Base-by-base conservation (phyloP, 30 jellyfish, hydroid and myxozoan genomes). In the Clytia hemisphaerica region DNA sequence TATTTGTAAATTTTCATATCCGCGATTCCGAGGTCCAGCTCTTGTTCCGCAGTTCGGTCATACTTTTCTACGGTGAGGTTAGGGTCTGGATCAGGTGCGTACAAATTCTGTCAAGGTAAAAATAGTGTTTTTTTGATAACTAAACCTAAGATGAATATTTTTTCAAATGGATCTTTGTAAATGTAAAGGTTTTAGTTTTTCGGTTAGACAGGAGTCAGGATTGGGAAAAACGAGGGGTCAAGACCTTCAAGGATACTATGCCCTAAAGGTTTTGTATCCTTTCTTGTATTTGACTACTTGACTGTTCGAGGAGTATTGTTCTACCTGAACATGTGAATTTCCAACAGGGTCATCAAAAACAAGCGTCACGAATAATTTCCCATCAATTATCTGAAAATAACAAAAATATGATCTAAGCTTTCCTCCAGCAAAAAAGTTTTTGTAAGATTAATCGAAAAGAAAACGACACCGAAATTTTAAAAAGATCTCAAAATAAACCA, bases 11-110 rank as follows among this genome's bases (percentile, higher is more conserved):
- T 77, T 12, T 76, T 55, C 76, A 88, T 80, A 73, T 88, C 95
- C 55, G 92, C 72, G 50, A 88, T 44, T 4, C 97, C 97, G n/a
- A 73, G 74, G 30, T 88, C 81, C 36, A 76, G 95, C 45, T 83
- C 78, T 61, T 90, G 99, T 26, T 90, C 95, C 29, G 33, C 61
- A 10, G 94, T 75, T 37, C 99, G 74, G 31, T 82, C 93, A 46
- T 90, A 90, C 32, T 71, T 77, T 48, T 76, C 95, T 21, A 65
- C 55, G 34, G 66, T 77, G 33, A 90, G 21, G 26, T 82, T 80
- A 4, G 99, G 99, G 68, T 90, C 99, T 21, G 78, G 74, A 48
- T 90, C 99, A 9, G 99, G 99, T 15, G 99, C 95, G 32, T 76
- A 75, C 18, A 72, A 18, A 45, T 90, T 90, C 95, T 90, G 44